Conservation (phyloP, 92 coral and sea anemone species). For the Pocillopora meandrina region DNA sequence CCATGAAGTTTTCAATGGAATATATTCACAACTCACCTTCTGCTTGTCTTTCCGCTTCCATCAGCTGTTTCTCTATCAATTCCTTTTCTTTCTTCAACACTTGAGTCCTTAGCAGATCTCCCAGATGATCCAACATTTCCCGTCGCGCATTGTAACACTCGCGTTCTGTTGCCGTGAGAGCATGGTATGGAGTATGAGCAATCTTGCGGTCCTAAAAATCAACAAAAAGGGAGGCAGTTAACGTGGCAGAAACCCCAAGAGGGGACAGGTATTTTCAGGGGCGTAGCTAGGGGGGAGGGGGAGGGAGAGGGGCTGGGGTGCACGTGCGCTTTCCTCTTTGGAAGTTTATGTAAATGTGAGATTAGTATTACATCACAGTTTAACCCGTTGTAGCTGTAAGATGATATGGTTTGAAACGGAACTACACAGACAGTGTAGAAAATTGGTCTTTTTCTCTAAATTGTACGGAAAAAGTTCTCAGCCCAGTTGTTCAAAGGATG, state of each 20-base stretch:
- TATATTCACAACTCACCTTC: not conserved
- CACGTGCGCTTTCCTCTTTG: no score
- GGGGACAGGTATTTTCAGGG: no score
- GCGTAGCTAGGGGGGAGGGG: no score
- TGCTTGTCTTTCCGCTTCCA: constrained; percentile 58
- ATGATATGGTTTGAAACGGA: no score
- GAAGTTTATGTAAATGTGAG: no score
- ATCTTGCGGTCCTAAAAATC: constrained; percentile 90
- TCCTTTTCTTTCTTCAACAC: constrained; percentile 94
- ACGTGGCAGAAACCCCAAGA: not conserved
- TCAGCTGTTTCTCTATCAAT: constrained; percentile 89
- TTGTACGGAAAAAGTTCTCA: no score
- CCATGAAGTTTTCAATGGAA: not conserved
- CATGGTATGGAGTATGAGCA: constrained; percentile 99
- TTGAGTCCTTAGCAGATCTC: constrained; percentile 90
- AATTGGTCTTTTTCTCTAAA: no score
- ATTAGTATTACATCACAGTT: no score
- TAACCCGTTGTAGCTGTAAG: no score
- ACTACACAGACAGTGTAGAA: no score
- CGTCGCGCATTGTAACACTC: constrained; percentile 95
- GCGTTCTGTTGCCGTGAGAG: constrained; percentile 82
- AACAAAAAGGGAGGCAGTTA: not conserved
- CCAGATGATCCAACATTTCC: constrained; percentile 94
- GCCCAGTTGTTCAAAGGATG: no score
- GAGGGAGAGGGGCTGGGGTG: no score